Percentiles rank a stretch among this genome's conserved stretches.
Conservation (phyloP, 2,113 vertebrate species). For the Scortum barcoo region DNA sequence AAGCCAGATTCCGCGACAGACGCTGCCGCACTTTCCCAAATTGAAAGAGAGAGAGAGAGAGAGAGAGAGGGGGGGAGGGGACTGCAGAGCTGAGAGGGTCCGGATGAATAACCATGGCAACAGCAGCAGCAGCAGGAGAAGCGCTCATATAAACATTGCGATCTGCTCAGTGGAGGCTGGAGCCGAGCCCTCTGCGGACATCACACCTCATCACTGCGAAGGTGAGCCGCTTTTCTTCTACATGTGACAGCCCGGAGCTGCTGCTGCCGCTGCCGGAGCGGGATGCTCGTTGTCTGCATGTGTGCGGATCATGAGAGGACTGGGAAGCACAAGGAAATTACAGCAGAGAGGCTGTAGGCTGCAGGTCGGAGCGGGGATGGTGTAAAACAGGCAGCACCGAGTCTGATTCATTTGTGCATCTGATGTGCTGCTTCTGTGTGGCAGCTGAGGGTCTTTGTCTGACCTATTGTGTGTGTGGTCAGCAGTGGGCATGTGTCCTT, state of each 20-base stretch:
- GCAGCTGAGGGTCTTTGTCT: slow-evolving; percentile 13
- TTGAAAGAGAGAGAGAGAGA: slow-evolving; percentile 52
- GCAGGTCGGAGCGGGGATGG: no score
- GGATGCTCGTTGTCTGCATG: slow-evolving; percentile 40
- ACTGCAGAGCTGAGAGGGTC: slow-evolving; percentile 80
- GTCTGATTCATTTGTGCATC: background rate
- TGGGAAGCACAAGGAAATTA: slow-evolving; percentile 26
- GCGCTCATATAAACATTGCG: slow-evolving; percentile 77
- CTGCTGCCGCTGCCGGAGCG: slow-evolving; percentile 13
- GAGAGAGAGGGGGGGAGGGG: slow-evolving; percentile 37
- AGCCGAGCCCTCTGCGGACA: slow-evolving; percentile 61
- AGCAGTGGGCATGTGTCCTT: slow-evolving; percentile 37
- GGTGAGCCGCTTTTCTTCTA: slow-evolving; percentile 73
- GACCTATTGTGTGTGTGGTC: slow-evolving; percentile 15
- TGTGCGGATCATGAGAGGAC: slow-evolving; percentile 31
- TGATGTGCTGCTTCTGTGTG: background rate
- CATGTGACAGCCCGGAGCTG: slow-evolving; percentile 39
- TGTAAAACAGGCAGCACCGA: no score
- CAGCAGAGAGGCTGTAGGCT: slow-evolving; percentile 5
- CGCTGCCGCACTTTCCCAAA: slow-evolving; percentile 68
- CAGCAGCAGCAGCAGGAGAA: slow-evolving; percentile 84
- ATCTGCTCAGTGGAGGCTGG: slow-evolving; percentile 28
- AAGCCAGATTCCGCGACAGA: slow-evolving; percentile 61
- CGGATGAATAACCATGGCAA: slow-evolving; percentile 89
- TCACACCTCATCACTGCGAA: slow-evolving; percentile 63